Evolutionary conservation across 2,797 vertebrate species (phyloP), one percentile per base, ranked within the genome.

Genomic region (Diglossa cyanea): DNA sequence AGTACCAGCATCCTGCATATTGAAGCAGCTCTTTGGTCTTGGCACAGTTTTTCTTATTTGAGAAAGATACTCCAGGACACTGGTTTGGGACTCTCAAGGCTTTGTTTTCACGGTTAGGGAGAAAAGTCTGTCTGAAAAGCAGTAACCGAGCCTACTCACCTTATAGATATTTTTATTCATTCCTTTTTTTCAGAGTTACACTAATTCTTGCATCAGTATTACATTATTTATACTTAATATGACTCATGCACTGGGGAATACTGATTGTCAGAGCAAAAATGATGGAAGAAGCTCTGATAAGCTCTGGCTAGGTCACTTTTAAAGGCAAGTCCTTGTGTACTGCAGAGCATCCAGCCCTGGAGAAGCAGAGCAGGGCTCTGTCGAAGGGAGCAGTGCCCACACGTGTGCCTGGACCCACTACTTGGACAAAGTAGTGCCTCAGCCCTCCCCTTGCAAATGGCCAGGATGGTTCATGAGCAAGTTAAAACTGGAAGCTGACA

Each of bases 321-420:
- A 77, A 72, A 84, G 39, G 28, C 45, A 82, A 70, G 23, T 26
- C 63, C 40, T 86, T 88, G 55, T 21, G 30, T 11, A 20, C 17
- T 10, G 37, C 53, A 39, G 39, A 86, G 44, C 31, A 33, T 25
- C 25, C 48, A n/a, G 65, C 30, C 23, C 70, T n/a, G 50, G 70
- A 67, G 61, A 35, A 20, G 24, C 7, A 37, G 62, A 82, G 57
- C 61, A 31, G 16, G 7, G 40, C 44, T 66, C 35, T 58, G 35
- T 45, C 62, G 51, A 23, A 54, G 44, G 40, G n/a, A 50, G 71
- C 84, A 70, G 47, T 4, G 4, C 28, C 44, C 31, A 6, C 3
- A 0, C 0, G 0, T 19, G 42, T 71, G 70, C 57, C 40, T 21
- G 5, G 17, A 16, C 30, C 15, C 63, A 3, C 50, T 14, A 21